phyloP scores from a whole-genome alignment of 2,797 vertebrate species.

The Pteropus rufus region DNA sequence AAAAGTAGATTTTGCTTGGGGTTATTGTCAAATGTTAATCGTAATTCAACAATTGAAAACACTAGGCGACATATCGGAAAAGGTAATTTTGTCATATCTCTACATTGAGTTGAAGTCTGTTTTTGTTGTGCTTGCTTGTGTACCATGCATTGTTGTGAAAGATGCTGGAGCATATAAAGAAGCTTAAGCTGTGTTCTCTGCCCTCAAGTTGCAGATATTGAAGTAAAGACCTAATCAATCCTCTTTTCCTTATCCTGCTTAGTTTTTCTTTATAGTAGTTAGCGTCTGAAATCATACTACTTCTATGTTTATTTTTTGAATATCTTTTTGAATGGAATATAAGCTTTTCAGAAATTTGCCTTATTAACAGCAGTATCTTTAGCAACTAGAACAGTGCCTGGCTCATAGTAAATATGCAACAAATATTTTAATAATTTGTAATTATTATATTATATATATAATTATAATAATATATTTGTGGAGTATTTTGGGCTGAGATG shows the following conservation, averaged over 20 bases:
- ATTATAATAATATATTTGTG: not conserved
- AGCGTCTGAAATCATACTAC: not conserved
- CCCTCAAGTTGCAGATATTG: not conserved
- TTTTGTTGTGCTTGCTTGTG: not conserved
- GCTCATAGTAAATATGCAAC: not conserved
- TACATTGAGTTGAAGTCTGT: not conserved
- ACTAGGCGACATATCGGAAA: conserved; percentile 97
- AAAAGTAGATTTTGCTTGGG: conserved; percentile 98
- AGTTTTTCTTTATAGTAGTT: not conserved
- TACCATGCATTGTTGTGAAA: not conserved
- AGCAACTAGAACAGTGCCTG: not conserved
- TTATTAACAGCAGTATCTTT: not conserved
- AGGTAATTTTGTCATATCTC: conserved; percentile 84
- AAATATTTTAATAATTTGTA: not conserved
- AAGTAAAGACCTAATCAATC: not conserved
- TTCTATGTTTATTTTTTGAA: not conserved
- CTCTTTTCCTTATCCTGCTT: not conserved
- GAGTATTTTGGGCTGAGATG: not conserved
- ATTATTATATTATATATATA: too few relatives aligned
- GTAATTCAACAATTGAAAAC: conserved; percentile 98
- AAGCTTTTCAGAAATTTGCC: not conserved
- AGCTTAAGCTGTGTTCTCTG: not conserved
- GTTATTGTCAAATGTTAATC: conserved; percentile 96
- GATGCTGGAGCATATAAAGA: not conserved
- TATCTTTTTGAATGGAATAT: not conserved